Conservation (phyloP, 2,113 vertebrate species). For the Indicator maculatus region DNA sequence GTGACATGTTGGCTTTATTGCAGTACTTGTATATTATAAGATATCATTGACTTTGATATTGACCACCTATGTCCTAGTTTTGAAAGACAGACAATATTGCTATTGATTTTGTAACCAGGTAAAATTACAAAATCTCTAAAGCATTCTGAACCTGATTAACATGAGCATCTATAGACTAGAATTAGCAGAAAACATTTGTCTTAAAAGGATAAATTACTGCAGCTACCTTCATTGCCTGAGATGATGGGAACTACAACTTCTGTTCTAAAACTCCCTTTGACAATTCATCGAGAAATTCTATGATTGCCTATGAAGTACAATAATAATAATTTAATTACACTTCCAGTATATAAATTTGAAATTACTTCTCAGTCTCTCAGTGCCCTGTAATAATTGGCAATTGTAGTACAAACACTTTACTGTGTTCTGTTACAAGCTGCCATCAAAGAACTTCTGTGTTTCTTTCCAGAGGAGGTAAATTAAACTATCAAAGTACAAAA, state of each 20-base stretch:
- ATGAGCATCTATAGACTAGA: not conserved
- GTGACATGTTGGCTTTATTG: not conserved
- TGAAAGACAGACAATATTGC: not conserved
- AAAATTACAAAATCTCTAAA: constrained; percentile 8
- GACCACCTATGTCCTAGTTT: not conserved
- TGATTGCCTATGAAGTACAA: not conserved
- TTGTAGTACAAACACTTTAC: not conserved
- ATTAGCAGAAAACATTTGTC: constrained; percentile 13
- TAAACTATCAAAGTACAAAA: constrained; percentile 35
- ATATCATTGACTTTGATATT: not conserved
- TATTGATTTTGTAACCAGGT: constrained; percentile 48
- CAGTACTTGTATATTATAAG: not conserved
- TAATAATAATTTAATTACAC: constrained; percentile 48
- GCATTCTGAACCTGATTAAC: constrained; percentile 17
- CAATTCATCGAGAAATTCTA: not conserved
- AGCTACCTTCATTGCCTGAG: not conserved
- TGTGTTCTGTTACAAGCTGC: not conserved
- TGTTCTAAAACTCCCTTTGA: constrained; percentile 32
- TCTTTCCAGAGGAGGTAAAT: constrained; percentile 18
- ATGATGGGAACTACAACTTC: not conserved
- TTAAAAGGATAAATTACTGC: constrained; percentile 2
- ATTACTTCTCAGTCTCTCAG: not conserved
- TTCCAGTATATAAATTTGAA: constrained; percentile 24
- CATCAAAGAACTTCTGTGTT: not conserved
- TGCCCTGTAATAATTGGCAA: constrained; percentile 13